phyloP scores from a whole-genome alignment of 2,113 vertebrate genomes.

The Perca flavescens region DNA sequence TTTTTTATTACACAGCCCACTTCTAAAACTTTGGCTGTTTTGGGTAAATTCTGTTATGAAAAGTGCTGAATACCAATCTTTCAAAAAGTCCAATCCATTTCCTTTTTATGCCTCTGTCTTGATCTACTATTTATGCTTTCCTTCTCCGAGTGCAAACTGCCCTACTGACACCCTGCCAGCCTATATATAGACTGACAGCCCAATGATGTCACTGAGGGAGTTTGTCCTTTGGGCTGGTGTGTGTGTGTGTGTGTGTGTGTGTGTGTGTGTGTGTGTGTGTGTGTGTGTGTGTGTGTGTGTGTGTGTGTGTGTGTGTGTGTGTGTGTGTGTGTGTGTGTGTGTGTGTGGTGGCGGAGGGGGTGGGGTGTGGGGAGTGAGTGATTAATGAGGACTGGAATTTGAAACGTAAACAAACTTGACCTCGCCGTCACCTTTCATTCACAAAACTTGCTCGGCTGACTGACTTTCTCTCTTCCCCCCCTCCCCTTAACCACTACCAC shows the following conservation, averaged over 20 bases:
- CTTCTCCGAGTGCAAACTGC: slow-evolving; percentile 33
- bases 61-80: not conserved
- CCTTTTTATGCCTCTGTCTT: not conserved
- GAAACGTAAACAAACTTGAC: slow-evolving; percentile 80
- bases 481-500: slow-evolving; percentile 35
- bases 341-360: slow-evolving; percentile 18
- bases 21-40: not conserved
- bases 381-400: slow-evolving; percentile 82
- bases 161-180: slow-evolving; percentile 57
- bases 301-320: slow-evolving; percentile 17
- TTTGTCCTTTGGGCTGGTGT: slow-evolving; percentile 64
- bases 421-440: slow-evolving; percentile 82
- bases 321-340: no score
- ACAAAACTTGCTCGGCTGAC: slow-evolving; percentile 75
- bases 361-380: slow-evolving; percentile 64
- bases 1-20: not conserved
- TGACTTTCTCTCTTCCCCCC: slow-evolving; percentile 8
- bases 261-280: slow-evolving; percentile 26
- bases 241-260: no score
- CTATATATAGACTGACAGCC: slow-evolving; percentile 89
- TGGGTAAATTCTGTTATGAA: not conserved
- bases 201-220: slow-evolving; percentile 88
- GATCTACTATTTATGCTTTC: slow-evolving; percentile 1
- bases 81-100: not conserved
- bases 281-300: not conserved